Conservation (phyloP, 2,888 invertebrate species). For the Himalopsyche japonica region DNA sequence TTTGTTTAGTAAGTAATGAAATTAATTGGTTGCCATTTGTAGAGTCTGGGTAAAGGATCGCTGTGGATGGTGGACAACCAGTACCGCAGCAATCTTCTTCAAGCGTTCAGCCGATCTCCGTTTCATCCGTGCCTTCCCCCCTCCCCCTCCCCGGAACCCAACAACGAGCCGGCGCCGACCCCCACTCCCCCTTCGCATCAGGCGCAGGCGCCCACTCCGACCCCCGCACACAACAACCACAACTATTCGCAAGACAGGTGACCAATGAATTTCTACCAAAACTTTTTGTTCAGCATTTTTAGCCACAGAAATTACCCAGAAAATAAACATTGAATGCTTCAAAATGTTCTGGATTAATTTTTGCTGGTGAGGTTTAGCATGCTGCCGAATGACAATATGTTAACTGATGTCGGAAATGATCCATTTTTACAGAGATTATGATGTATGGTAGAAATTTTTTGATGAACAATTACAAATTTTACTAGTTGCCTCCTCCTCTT, state of each 20-base stretch:
- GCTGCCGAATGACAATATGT: too few relatives aligned
- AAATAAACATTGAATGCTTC: too few relatives aligned
- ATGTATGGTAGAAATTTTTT: too few relatives aligned
- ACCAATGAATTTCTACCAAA: neutral
- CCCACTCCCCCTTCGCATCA: slow-evolving; percentile 31
- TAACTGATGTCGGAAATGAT: too few relatives aligned
- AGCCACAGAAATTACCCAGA: too few relatives aligned
- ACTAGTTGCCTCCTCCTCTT: too few relatives aligned
- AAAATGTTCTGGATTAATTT: too few relatives aligned
- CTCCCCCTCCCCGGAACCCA: slow-evolving; percentile 53
- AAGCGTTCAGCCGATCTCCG: slow-evolving; percentile 88
- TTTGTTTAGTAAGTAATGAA: too few relatives aligned
- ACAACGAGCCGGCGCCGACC: slow-evolving; percentile 44
- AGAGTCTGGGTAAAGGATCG: slow-evolving; percentile 94
- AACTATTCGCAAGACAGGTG: neutral
- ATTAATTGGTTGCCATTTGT: slow-evolving; percentile 43
- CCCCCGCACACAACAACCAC: neutral
- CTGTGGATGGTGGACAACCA: slow-evolving; percentile 95
- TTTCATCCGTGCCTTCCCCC: slow-evolving; percentile 69
- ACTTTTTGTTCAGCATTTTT: too few relatives aligned
- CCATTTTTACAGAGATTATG: too few relatives aligned
- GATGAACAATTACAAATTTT: too few relatives aligned
- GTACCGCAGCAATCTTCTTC: slow-evolving; percentile 84
- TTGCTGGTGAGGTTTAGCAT: too few relatives aligned
- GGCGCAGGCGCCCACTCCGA: neutral